Evolutionary conservation across 1,140 invertebrate species (phyloP).

Genomic region (Heliconius hewitsoni): DNA sequence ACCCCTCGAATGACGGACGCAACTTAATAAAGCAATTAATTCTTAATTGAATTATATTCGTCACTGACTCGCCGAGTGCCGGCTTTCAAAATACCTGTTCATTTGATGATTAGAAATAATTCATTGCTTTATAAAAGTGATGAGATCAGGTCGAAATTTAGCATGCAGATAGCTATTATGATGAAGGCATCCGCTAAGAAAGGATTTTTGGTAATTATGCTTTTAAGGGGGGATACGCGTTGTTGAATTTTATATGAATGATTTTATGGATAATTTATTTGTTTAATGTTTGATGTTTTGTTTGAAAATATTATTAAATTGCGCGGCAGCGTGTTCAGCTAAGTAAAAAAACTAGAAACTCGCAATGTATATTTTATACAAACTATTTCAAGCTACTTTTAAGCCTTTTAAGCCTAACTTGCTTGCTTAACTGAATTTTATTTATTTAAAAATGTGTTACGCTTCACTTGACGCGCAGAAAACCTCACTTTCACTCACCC

Average conservation of each 20-base stretch:
- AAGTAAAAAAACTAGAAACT: too few species aligned
- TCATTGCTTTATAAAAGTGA: constrained; percentile 5
- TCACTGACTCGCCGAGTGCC: constrained; percentile 57
- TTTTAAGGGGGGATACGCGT: neutral
- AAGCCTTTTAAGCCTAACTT: neutral
- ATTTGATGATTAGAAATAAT: constrained; percentile 27
- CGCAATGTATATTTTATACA: too few species aligned
- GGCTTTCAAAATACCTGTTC: constrained; percentile 48
- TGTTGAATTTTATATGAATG: neutral
- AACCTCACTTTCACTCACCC: neutral
- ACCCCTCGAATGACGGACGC: constrained; percentile 58
- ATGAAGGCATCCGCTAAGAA: neutral
- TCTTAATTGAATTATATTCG: constrained; percentile 77
- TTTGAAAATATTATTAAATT: neutral
- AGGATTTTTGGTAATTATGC: constrained; percentile 1
- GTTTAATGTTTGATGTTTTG: neutral
- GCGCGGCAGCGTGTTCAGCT: too few species aligned
- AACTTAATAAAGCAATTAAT: constrained; percentile 80
- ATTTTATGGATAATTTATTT: neutral
- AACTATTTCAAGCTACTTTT: too few species aligned
- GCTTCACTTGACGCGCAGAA: neutral
- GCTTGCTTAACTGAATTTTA: neutral
- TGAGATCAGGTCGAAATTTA: neutral
- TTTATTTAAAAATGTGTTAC: neutral
- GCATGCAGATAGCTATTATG: neutral